Evolutionary conservation across 2,888 invertebrate genomes (phyloP).

Genomic region (Philonicus albiceps): DNA sequence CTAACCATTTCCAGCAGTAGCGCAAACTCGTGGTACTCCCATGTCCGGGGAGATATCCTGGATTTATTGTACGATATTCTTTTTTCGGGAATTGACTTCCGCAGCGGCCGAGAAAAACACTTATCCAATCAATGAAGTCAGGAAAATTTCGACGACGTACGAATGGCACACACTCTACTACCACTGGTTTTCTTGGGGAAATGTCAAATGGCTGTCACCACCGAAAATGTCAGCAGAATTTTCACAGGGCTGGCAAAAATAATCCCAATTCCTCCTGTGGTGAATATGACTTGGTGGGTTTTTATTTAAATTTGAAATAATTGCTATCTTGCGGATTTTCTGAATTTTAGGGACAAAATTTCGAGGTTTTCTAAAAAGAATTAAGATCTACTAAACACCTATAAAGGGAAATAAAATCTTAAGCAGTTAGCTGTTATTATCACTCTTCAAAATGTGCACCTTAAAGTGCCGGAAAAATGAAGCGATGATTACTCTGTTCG

Average conservation of each 20-base stretch:
- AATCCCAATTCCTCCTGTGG: background rate
- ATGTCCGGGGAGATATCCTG: background rate
- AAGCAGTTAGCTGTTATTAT: no score
- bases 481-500: no score
- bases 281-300: background rate
- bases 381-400: no score
- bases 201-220: background rate
- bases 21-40: background rate
- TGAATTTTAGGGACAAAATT: no score
- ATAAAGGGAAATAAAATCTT: no score
- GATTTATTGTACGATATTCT: background rate
- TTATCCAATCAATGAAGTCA: slow-evolving; percentile 9
- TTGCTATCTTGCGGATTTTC: background rate
- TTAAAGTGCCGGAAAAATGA: no score
- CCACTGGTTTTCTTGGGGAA: background rate
- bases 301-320: background rate
- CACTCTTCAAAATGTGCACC: no score
- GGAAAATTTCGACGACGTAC: background rate
- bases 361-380: no score
- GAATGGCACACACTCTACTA: background rate
- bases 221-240: background rate
- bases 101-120: background rate
- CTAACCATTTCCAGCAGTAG: slow-evolving; percentile 15
- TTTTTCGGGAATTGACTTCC: background rate
- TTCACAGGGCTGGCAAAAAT: background rate